phyloP scores from a whole-genome alignment of 1,140 invertebrate species.

The Leptinotarsa lineolata region DNA sequence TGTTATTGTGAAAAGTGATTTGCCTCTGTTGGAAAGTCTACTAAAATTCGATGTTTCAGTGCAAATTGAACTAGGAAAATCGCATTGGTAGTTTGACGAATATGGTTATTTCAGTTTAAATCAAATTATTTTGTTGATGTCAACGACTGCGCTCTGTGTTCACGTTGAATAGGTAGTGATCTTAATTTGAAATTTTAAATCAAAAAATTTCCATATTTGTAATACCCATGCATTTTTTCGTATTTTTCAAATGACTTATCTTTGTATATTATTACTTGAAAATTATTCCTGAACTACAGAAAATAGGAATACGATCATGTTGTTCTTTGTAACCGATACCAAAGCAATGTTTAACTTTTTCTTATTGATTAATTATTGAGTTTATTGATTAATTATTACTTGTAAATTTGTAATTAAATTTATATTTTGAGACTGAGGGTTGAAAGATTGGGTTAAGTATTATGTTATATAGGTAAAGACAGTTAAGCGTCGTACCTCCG shows the following conservation, averaged over 20 bases:
- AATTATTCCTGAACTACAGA: not conserved
- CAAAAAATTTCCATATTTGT: not conserved
- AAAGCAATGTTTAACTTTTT: conserved; percentile 56
- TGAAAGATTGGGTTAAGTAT: conserved; percentile 30
- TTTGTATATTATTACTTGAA: not conserved
- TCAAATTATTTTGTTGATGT: not conserved
- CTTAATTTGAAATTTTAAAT: not conserved
- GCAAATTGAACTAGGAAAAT: conserved; percentile 11
- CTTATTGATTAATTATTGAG: conserved; percentile 51
- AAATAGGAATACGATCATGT: conserved; percentile 26
- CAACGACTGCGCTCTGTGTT: not conserved
- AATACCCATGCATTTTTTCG: not conserved
- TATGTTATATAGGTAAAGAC: conserved; percentile 9
- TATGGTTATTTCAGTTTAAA: not conserved
- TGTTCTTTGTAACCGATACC: conserved; percentile 57
- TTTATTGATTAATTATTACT: conserved; percentile 45
- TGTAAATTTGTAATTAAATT: conserved; percentile 53
- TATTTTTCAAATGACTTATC: not conserved
- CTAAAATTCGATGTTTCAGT: conserved; percentile 15
- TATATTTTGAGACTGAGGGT: conserved; percentile 54
- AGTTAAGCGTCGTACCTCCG: conserved; percentile 22
- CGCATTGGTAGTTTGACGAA: not conserved
- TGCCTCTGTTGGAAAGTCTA: conserved; percentile 24
- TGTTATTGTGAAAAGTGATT: conserved; percentile 38
- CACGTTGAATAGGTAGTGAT: not conserved